phyloP scores from a whole-genome alignment of 2,888 invertebrate genomes.

The Andrena dorsata region DNA sequence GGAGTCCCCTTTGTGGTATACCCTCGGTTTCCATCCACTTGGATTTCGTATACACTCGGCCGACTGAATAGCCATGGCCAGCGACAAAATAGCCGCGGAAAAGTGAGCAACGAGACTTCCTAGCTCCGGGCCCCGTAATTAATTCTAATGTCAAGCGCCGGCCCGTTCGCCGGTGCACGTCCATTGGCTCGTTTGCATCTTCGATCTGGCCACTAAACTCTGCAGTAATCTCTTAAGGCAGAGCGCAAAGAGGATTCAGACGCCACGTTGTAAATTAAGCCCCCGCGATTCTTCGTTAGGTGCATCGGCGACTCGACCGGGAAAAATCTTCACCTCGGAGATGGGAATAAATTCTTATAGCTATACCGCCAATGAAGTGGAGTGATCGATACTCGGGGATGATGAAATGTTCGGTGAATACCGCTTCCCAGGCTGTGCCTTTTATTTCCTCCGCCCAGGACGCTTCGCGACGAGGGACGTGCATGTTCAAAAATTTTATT shows the following conservation, averaged over 20 bases:
- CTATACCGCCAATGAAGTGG: no score
- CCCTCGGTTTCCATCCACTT: neutral
- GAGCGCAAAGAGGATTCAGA: conserved; percentile 43
- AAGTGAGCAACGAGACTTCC: conserved; percentile 18
- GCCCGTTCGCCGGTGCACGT: conserved; percentile 14
- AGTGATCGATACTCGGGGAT: no score
- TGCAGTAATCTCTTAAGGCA: conserved; percentile 41
- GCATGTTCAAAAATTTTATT: neutral
- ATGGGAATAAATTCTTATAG: no score
- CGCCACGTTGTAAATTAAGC: conserved; percentile 12
- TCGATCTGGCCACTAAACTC: conserved; percentile 52
- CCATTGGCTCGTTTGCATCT: conserved; percentile 59
- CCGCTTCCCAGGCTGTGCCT: neutral
- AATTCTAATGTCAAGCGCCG: conserved; percentile 43
- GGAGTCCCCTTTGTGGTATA: conserved; percentile 15
- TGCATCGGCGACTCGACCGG: neutral
- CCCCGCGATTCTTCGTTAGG: neutral
- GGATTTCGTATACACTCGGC: neutral
- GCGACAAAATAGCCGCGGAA: conserved; percentile 25
- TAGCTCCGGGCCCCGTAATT: conserved; percentile 32
- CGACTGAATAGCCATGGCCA: conserved; percentile 1
- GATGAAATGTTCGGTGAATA: no score
- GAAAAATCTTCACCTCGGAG: no score
- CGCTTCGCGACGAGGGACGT: neutral
- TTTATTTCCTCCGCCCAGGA: neutral